Conservation (phyloP, 2,888 invertebrate species). For the Andrena dorsata region DNA sequence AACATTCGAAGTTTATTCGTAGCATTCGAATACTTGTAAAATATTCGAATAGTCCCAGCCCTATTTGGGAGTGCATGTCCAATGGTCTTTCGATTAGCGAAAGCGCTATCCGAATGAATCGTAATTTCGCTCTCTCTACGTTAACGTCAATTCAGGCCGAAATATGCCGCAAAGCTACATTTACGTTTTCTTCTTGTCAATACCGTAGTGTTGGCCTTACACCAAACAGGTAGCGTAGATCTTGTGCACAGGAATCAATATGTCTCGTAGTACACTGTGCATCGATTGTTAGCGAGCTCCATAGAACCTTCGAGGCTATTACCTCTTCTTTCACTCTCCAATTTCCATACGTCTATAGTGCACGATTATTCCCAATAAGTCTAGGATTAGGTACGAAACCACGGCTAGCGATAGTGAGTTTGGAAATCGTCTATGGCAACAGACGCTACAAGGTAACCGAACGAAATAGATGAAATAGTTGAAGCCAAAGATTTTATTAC, state of each 20-base stretch:
- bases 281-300: slow-evolving; percentile 27
- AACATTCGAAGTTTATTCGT: too few species aligned
- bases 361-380: slow-evolving; percentile 42
- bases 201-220: slow-evolving; percentile 39
- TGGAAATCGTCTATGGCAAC: background rate
- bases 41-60: too few species aligned
- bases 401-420: background rate
- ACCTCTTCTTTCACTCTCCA: background rate
- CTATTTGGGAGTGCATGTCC: too few species aligned
- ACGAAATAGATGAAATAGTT: too few species aligned
- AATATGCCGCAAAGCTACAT: slow-evolving; percentile 1
- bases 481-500: too few species aligned
- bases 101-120: too few species aligned
- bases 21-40: too few species aligned
- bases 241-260: slow-evolving; percentile 45
- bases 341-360: slow-evolving; percentile 33
- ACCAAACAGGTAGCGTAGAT: slow-evolving; percentile 54
- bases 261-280: slow-evolving; percentile 36
- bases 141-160: background rate
- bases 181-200: slow-evolving; percentile 52
- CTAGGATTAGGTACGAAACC: background rate
- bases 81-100: too few species aligned
- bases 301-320: slow-evolving; percentile 24
- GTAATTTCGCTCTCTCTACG: slow-evolving; percentile 19
- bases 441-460: background rate